phyloP scores from a whole-genome alignment of 2,888 invertebrate genomes.

The Tanypteryx hageni region DNA sequence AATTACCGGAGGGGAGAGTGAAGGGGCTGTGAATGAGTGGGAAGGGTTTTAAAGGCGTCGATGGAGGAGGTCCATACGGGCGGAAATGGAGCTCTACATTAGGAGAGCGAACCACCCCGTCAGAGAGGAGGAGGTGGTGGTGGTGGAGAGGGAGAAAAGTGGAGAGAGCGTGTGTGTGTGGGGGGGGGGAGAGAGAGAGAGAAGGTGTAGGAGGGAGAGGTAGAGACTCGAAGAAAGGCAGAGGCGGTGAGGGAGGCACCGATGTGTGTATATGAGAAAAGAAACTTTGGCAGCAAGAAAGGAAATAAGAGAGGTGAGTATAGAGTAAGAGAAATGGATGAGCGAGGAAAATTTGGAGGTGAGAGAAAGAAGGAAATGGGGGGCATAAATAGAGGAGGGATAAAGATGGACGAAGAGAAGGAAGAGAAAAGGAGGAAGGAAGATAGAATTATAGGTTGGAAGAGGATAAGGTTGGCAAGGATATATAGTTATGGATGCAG shows the following conservation, averaged over 20 bases:
- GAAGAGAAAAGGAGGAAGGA: no score
- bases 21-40: neutral
- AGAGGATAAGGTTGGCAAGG: no score
- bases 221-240: no score
- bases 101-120: neutral
- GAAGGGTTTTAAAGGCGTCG: slow-evolving; percentile 51
- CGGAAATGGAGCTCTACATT: slow-evolving; percentile 51
- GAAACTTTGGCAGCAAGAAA: neutral
- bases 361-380: neutral
- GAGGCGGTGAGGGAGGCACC: no score
- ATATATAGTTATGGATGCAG: no score
- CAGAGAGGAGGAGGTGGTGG: neutral
- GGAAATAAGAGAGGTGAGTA: neutral
- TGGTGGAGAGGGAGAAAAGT: neutral
- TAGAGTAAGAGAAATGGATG: neutral
- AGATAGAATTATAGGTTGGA: no score
- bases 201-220: no score
- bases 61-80: slow-evolving; percentile 58
- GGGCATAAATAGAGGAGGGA: neutral
- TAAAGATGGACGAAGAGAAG: no score
- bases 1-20: slow-evolving; percentile 26
- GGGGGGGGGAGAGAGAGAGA: no score
- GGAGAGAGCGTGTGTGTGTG: no score
- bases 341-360: neutral
- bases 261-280: no score